Evolutionary conservation across 2,888 invertebrate genomes (phyloP).

Genomic region (Rotaria macrura): DNA sequence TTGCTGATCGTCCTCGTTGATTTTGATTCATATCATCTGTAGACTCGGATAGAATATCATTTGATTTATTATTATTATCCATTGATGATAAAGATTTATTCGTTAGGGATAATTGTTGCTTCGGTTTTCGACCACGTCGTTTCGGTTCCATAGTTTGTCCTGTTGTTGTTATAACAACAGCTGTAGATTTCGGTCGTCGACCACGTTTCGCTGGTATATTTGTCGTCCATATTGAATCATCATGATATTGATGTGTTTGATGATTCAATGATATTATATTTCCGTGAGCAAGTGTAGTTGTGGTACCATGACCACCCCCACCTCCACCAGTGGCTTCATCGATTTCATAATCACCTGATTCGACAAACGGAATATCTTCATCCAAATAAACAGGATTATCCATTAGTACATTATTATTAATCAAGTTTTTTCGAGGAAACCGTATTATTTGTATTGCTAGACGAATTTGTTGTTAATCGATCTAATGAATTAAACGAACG

Average conservation of each 20-base stretch:
- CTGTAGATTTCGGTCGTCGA: neutral
- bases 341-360: slow-evolving; percentile 14
- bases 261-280: neutral
- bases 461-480: neutral
- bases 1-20: neutral
- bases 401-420: slow-evolving; percentile 10
- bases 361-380: slow-evolving; percentile 10
- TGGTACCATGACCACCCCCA: neutral
- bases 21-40: neutral
- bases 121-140: slow-evolving; percentile 4
- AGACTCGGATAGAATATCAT: neutral
- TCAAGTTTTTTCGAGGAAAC: neutral
- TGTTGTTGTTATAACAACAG: neutral
- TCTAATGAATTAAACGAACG: neutral
- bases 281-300: neutral
- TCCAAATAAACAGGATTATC: slow-evolving; percentile 7
- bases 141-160: neutral
- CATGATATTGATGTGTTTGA: neutral
- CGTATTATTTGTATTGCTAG: neutral
- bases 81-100: neutral
- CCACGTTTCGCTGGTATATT: neutral
- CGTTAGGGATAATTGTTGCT: neutral
- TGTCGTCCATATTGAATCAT: neutral
- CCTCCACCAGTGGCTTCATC: neutral
- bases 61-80: neutral